Evolutionary conservation across 2,797 vertebrate species (phyloP).

Genomic region (Xiphophorus birchmanni): DNA sequence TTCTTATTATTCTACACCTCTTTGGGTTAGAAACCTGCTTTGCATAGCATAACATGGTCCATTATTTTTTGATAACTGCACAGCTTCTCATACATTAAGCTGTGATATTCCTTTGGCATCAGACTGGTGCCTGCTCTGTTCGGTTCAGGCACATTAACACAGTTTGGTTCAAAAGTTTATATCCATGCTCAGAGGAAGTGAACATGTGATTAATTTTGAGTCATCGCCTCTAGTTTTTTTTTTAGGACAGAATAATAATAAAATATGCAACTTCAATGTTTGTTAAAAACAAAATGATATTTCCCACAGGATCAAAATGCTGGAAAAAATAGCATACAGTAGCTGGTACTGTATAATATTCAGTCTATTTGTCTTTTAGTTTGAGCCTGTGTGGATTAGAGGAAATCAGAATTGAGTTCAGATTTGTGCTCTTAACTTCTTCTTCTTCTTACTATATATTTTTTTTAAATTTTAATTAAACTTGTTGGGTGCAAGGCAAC

Average conservation of each 20-base stretch:
- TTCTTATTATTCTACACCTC: slow-evolving; percentile 13
- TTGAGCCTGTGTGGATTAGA: not conserved
- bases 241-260: not conserved
- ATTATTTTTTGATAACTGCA: slow-evolving; percentile 34
- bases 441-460: not conserved
- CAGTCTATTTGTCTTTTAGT: not conserved
- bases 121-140: not conserved
- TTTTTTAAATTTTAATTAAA: not conserved
- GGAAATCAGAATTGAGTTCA: not conserved
- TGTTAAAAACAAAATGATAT: not conserved
- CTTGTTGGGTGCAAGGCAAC: not conserved
- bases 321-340: not conserved
- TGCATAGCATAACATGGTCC: slow-evolving; percentile 1
- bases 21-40: slow-evolving; percentile 13
- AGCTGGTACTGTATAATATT: not conserved
- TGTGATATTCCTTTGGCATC: slow-evolving; percentile 8
- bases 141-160: slow-evolving; percentile 1
- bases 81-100: slow-evolving; percentile 33
- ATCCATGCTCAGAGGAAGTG: not conserved
- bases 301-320: too few species aligned
- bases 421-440: not conserved
- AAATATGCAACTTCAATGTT: not conserved
- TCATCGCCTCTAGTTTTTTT: not conserved
- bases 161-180: not conserved
- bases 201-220: not conserved